Conservation (phyloP, 2,888 invertebrate genomes). For the Argynnis bischoffii region DNA sequence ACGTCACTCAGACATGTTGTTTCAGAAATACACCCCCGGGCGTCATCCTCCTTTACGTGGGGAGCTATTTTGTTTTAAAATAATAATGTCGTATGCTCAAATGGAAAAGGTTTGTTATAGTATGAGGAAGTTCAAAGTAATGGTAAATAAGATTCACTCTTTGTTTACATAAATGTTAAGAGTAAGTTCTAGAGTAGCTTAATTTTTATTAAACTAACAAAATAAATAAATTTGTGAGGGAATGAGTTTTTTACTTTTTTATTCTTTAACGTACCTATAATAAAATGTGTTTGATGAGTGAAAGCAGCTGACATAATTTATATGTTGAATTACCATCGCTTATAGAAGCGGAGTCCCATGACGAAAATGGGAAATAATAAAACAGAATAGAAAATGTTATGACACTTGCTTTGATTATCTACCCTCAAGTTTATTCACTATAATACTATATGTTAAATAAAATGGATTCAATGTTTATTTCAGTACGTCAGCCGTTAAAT, state of each 20-base stretch:
- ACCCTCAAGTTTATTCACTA: too few species aligned
- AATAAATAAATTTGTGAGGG: too few species aligned
- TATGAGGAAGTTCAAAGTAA: not conserved
- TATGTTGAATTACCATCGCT: too few species aligned
- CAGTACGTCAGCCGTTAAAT: not conserved
- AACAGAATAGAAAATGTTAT: too few species aligned
- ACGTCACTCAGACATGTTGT: constrained; percentile 35
- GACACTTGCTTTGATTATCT: too few species aligned
- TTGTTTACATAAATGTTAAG: not conserved
- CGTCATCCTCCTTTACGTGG: constrained; percentile 27
- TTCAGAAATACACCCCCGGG: constrained; percentile 32
- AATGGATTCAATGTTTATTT: not conserved
- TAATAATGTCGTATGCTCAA: constrained; percentile 25
- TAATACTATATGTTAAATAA: not conserved
- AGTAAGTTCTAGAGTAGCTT: not conserved
- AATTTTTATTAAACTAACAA: not conserved
- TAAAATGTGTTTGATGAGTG: too few species aligned
- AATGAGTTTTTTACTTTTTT: too few species aligned
- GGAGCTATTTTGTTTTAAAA: constrained; percentile 31
- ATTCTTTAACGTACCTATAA: too few species aligned
- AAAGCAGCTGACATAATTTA: too few species aligned
- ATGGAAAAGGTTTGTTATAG: constrained; percentile 22
- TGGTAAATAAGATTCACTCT: not conserved
- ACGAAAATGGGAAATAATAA: too few species aligned
- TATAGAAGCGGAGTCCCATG: too few species aligned